Base-by-base conservation (phyloP, 2,888 invertebrate genomes). In the Epinotia ramella region DNA sequence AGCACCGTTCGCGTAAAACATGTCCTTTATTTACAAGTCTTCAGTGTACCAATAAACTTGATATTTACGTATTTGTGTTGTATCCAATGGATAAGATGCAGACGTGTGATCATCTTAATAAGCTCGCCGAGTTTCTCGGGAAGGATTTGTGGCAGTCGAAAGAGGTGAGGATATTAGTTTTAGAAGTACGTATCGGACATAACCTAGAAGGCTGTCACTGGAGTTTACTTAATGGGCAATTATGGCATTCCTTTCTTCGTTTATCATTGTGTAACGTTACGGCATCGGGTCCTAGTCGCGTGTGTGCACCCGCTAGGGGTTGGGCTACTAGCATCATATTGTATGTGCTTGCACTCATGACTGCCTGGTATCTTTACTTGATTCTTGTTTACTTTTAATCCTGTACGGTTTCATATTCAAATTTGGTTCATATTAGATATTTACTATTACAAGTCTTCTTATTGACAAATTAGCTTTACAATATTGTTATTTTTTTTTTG, bases 51-150 rank as follows among this genome's bases (percentile, higher is more conserved):
- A 71, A 67, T 88, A 82, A 80, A 83, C 83, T 87, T 87, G 82
- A 79, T 88, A 88, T 88, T 87, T 89, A 86, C 85, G 82, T 88
- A 84, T 83, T 81, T 80, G 78, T 74, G 70, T 79, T 81, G 78
- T 76, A 77, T 73, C 80, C 83, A 86, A 94, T 94, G 94, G 92
- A 94, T 88, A 93, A 89, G 88, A 91, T 90, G 83, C 88, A 90
- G 83, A 94, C 93, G 74, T 95, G 94, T 86, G 94, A 94, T 78
- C 94, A 95, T 84, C 86, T 94, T 66, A 93, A 94, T 82, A 93
- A 91, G 79, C 84, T 94, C 60, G 87, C 89, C 76, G 91, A 92
- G 77, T 82, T 83, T 75, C 86, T 94, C 24, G 91, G 86, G 77
- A 91, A 91, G 83, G 92, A 94, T 70, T 82, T 94, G 78, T 94